Base-by-base conservation (phyloP, 2,797 vertebrate genomes). In the Paramormyrops hopkinsi region DNA sequence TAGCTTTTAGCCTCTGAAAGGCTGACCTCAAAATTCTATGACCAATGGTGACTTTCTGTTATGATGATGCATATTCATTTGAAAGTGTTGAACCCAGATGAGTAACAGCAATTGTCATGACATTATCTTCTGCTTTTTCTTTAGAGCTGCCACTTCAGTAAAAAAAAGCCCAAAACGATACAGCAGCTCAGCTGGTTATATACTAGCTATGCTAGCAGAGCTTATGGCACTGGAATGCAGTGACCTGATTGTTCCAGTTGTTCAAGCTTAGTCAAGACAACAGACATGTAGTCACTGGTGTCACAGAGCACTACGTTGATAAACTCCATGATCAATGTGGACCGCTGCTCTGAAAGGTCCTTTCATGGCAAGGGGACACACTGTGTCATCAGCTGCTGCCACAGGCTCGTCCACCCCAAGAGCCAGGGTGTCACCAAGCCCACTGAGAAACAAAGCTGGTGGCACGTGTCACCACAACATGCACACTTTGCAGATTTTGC, bases 111-210 rank as follows among this genome's bases (percentile, higher is more conserved):
- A 65, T 37, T 89, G 88, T 91, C 92, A 84, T 87, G 53, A 90
- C 79, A 87, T 92, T 88, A 88, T 88, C 86, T 89, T 79, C 90
- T 88, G 86, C 91, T 89, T 90, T 90, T 88, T 88, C 91, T 93
- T 91, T 93, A 89, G 59, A 85, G 46, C 3, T 4, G 89, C 93
- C 91, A 89, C 48, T 89, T 44, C 90, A 91, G 90, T 92, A 90
- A 92, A 94, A 91, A 91, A 91, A 90, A 91, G 92, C 94, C 89
- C 89, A 89, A 90, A 91, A 91, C 90, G 91, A 93, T 90, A 91
- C 89, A 86, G 50, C 53, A 89, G 91, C 88, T 95, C 93, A 93
- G 94, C 95, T 95, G 95, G 94, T 94, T 95, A 94, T 93, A 91
- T 89, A 90, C 94, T 95, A 90, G 2, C 86, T 89, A 51, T 79